Evolutionary conservation across 1,140 invertebrate genomes (phyloP).

Genomic region (Ceratina australensis): DNA sequence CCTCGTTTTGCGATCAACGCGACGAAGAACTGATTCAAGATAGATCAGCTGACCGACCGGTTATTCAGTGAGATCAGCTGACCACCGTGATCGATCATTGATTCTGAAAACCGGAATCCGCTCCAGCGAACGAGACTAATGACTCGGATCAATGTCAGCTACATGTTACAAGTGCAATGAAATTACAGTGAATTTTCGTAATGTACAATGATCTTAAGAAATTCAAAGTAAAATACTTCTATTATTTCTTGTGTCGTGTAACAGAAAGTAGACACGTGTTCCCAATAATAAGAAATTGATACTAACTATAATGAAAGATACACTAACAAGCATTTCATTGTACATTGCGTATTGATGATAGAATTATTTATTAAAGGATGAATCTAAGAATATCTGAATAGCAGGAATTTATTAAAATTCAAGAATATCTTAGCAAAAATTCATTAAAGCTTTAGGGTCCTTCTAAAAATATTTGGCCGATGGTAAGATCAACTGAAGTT

Average conservation of each 20-base stretch:
- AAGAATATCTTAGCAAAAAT: neutral
- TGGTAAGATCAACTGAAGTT: neutral
- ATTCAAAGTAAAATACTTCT: too few relatives aligned
- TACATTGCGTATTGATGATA: neutral
- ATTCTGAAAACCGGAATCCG: neutral
- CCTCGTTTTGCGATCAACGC: neutral
- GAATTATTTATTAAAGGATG: neutral
- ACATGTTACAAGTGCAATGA: neutral
- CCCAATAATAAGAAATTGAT: neutral
- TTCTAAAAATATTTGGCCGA: neutral
- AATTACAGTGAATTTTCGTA: neutral
- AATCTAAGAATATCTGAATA: neutral
- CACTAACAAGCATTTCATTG: neutral
- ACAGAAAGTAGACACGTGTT: neutral
- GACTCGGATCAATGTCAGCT: neutral
- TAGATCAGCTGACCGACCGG: constrained; percentile 27
- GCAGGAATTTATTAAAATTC: neutral
- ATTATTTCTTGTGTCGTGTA: too few relatives aligned
- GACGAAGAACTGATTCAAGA: neutral
- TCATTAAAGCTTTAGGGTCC: too few relatives aligned
- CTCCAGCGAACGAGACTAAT: neutral
- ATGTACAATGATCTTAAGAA: too few relatives aligned
- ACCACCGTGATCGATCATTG: neutral
- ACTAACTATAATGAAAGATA: neutral
- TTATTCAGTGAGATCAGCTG: too few relatives aligned